A percentile compares a stretch with the other conserved stretches of the same genome.
Evolutionary conservation across 2,113 vertebrate species (phyloP).

Genomic region (Struthio camelus): DNA sequence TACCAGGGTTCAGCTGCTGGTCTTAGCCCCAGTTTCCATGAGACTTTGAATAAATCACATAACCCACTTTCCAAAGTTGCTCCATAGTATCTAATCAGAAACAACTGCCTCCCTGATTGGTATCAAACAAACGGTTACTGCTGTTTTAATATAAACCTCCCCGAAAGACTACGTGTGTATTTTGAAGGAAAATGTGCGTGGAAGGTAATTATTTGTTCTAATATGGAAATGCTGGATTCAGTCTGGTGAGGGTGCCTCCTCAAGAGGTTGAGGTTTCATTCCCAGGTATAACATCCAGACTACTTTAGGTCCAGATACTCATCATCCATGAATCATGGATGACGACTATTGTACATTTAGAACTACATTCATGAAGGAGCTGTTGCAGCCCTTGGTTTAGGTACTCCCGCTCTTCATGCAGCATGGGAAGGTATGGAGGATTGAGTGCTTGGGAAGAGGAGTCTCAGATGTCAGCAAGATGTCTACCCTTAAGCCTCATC

Average conservation of each 20-base stretch:
- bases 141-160: background rate
- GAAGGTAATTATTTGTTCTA: background rate
- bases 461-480: background rate
- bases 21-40: background rate
- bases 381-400: background rate
- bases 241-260: background rate
- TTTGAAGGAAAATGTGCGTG: background rate
- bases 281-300: background rate
- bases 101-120: background rate
- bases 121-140: background rate
- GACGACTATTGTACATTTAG: background rate
- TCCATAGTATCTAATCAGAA: background rate
- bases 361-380: background rate
- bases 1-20: background rate
- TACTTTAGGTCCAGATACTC: background rate
- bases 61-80: background rate
- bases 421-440: background rate
- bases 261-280: background rate
- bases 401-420: background rate
- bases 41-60: rapidly evolving
- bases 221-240: background rate
- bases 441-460: background rate
- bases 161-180: background rate
- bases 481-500: background rate
- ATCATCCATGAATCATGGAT: background rate